phyloP scores from a whole-genome alignment of 2,113 vertebrate genomes.

The Malaclemys terrapin region DNA sequence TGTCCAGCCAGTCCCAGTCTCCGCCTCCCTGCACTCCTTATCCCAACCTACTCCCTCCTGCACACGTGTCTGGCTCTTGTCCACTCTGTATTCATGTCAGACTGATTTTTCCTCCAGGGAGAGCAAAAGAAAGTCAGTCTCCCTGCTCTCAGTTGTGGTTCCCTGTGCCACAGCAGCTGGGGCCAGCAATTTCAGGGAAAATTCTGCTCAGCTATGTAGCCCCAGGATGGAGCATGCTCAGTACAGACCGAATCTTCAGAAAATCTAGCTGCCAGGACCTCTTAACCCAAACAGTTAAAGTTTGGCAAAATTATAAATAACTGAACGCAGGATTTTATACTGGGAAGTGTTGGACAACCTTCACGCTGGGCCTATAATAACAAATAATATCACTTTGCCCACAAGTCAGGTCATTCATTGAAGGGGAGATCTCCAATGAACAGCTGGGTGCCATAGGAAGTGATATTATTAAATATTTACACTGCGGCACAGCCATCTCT shows the following conservation, averaged over 20 bases:
- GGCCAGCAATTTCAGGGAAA: not conserved
- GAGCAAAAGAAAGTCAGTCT: not conserved
- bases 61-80: not conserved
- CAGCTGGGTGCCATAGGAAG: constrained; percentile 38
- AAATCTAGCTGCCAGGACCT: not conserved
- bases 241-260: not conserved
- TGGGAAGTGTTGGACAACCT: not conserved
- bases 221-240: not conserved
- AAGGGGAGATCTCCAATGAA: constrained; percentile 37
- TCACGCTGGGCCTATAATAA: not conserved
- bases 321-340: constrained; percentile 8
- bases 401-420: constrained; percentile 34
- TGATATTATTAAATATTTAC: constrained; percentile 63
- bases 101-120: not conserved
- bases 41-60: not conserved
- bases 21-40: not conserved
- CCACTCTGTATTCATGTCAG: not conserved
- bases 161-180: not conserved
- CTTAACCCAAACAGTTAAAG: not conserved
- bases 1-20: not conserved
- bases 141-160: not conserved
- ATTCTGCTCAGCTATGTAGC: not conserved
- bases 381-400: constrained; percentile 14
- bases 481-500: constrained; percentile 42
- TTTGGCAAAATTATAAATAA: not conserved